Conservation (phyloP, 2,113 vertebrate genomes). For the Micronycteris hirsuta region DNA sequence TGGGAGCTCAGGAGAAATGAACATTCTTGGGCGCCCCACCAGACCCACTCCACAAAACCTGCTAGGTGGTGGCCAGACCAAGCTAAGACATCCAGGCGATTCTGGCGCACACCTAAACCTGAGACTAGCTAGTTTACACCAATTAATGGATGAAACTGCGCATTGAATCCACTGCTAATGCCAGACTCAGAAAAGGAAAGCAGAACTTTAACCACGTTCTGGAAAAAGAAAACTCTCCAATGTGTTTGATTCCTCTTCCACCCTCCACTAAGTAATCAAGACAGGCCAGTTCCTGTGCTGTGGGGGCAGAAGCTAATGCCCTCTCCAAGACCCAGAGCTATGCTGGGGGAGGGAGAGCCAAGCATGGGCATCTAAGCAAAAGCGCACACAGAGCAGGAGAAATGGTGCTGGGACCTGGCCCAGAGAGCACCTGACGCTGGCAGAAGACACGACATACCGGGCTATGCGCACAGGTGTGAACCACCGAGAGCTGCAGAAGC, state of each 20-base stretch:
- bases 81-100: background rate
- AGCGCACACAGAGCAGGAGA: background rate
- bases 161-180: background rate
- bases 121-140: background rate
- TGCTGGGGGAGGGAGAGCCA: accelerated
- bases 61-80: background rate
- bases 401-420: no score
- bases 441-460: background rate
- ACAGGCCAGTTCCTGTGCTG: background rate
- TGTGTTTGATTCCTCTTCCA: background rate
- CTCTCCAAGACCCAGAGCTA: no score
- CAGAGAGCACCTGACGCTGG: background rate
- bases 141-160: no score
- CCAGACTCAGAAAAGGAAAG: background rate
- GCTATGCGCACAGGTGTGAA: background rate
- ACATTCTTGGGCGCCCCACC: no score
- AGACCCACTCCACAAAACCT: background rate
- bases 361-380: accelerated
- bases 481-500: background rate
- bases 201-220: background rate
- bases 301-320: background rate
- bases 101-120: background rate
- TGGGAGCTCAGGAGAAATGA: background rate
- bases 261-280: background rate
- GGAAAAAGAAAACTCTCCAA: no score